phyloP scores from a whole-genome alignment of 2,797 vertebrate genomes.

The Leptodactylus fallax region DNA sequence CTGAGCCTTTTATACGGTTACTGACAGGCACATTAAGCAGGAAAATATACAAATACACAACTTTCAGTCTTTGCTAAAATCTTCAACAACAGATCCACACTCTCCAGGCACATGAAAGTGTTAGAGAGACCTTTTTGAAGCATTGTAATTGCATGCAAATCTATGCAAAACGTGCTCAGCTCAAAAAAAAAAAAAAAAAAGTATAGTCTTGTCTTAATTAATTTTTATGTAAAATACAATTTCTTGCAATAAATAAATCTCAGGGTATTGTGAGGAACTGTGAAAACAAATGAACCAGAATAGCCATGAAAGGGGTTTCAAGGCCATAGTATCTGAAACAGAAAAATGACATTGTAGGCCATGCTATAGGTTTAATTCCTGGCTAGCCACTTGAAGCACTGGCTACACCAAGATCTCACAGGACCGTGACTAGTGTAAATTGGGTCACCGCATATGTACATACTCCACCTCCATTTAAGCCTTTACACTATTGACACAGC shows the following conservation, averaged over 20 bases:
- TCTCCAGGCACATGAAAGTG: conserved; percentile 45
- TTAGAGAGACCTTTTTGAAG: conserved; percentile 46
- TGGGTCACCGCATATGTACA: conserved; percentile 47
- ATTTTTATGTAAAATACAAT: conserved; percentile 48
- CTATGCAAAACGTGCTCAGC: conserved; percentile 40
- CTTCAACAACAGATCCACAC: neutral
- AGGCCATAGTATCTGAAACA: neutral
- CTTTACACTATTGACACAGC: neutral
- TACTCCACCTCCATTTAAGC: conserved; percentile 22
- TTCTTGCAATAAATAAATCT: conserved; percentile 41
- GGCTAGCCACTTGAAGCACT: neutral
- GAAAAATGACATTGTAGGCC: neutral
- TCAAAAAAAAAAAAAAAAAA: conserved; percentile 7
- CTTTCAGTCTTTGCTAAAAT: conserved; percentile 24
- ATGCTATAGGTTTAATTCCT: neutral
- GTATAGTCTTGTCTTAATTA: conserved; percentile 34
- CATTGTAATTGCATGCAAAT: conserved; percentile 50
- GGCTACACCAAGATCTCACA: conserved; percentile 16
- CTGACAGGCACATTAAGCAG: conserved; percentile 48
- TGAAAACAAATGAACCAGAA: neutral
- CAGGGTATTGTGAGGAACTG: neutral
- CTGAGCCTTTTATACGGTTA: conserved; percentile 39
- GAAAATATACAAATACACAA: conserved; percentile 1
- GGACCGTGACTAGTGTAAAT: conserved; percentile 29
- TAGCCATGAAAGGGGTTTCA: neutral